Base-by-base conservation (phyloP, 2,113 vertebrate species). In the Sphyrna mokarran region DNA sequence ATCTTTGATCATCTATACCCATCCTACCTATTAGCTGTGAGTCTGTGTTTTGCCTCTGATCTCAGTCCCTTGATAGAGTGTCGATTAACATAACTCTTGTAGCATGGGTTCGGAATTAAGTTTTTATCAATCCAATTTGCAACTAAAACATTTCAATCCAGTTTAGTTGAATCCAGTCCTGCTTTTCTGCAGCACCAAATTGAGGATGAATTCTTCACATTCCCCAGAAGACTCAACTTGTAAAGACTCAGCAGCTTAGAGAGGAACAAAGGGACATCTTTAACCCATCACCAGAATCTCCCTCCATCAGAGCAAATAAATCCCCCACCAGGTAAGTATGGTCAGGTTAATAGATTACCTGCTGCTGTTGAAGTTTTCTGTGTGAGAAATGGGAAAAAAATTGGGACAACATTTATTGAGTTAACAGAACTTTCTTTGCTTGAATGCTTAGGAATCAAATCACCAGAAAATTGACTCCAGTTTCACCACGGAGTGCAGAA, bases 181-280 rank as follows among this genome's bases (percentile, higher is more conserved):
- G 61, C 29, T 93, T 66, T 93, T 93, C 61, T 93, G 16, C 18
- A 20, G 63, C 33, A 37, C 89, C 89, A 66, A 83, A 93, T n/a
- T 20, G 61, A 66, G 89, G 61, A n/a, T 37, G 58, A 93, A 93
- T 93, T 93, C 61, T 37, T 93, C 89, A 93, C 89, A 93, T 93
- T 93, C 89, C 89, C 89, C 33, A 63, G 58, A 61, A 91, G 54
- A 63, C 14, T n/a, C 89, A 93, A 93, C 89, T 93, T 93, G 89
- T 37, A 37, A 93, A n/a, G 13, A 33, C 61, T 37, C 16, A 29
- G 10, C 58, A 93, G n/a, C 33, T 66, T 93, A 66, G 61, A 91
- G 58, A 14, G 78, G 22, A 40, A 22, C 33, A 37, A 37, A 63
- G 13, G 89, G 18, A 6, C 58, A 66, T 37, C 6, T 66, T 63